Base-by-base conservation (phyloP, 2,113 vertebrate genomes). In the Platichthys flesus region DNA sequence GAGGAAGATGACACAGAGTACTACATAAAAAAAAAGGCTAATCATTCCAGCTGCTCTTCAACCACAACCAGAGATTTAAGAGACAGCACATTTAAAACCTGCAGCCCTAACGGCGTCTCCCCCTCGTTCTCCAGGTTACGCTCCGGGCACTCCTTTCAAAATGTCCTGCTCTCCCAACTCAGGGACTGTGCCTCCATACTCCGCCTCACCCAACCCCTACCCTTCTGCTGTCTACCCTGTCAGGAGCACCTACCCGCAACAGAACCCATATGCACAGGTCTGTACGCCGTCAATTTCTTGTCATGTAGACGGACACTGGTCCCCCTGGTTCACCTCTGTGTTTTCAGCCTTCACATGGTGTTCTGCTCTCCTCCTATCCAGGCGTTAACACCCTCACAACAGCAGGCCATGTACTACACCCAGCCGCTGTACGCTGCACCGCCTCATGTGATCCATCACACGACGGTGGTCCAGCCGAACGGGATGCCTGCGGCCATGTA, bases 371-470 rank as follows among this genome's bases (percentile, higher is more conserved):
- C 57, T 78, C 5, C 45, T 31, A 35, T 68, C 14, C 79, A 92
- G 91, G 91, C 92, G 21, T 59, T 93, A 79, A 91, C 85, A 69
- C 83, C 82, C 2, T 90, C 85, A 75, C 92, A 91, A 90, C 96
- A 98, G 93, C 97, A 99, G 93, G 97, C 97, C 88, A 91, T 97
- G 67, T 99, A 98, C 49, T 99, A 98, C 92, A 97, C 98, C 81
- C 98, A 99, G 93, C 98, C 98, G 16, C 92, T 99, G 79, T 99
- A 99, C 68, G 98, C 98, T 54, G 97, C 98, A 2, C 98, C 97
- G 49, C 98, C 98, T 45, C 98, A 99, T 60, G 97, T 99, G 93
- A 99, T 99, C 83, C 98, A 99, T 91, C 98, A 99, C 93, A 99
- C 98, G 80, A 99, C 98, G 1, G 98, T 99, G 92, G 98, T 99